Evolutionary conservation across 2,113 vertebrate genomes (phyloP).

Genomic region (Tiliqua scincoides): DNA sequence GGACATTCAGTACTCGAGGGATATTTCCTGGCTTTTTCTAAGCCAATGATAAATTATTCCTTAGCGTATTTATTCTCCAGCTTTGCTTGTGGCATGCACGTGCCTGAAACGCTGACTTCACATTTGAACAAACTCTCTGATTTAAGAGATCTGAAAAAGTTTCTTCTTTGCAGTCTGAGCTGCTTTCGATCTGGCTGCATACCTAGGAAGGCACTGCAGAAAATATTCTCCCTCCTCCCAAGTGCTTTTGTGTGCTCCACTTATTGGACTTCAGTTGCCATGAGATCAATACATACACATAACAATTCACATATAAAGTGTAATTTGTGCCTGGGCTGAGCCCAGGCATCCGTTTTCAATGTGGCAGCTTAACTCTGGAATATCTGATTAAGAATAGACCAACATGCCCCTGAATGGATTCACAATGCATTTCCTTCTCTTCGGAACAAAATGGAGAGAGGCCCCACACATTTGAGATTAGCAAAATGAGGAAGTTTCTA

Average conservation of each 20-base stretch:
- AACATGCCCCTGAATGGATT: too few species aligned
- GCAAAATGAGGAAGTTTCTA: neutral
- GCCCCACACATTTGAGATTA: neutral
- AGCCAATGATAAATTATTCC: neutral
- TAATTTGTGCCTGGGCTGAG: neutral
- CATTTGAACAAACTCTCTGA: neutral
- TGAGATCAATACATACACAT: neutral
- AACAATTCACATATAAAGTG: neutral
- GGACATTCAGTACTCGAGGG: slow-evolving; percentile 19
- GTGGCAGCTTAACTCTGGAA: neutral
- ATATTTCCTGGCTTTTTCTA: too few species aligned
- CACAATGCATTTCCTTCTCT: neutral
- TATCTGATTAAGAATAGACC: too few species aligned
- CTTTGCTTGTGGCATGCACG: slow-evolving; percentile 21
- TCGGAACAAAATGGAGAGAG: neutral
- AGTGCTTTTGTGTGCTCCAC: too few species aligned
- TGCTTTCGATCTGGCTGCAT: slow-evolving; percentile 34
- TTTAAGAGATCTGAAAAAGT: neutral
- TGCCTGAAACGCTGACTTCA: neutral
- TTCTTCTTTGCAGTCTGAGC: neutral
- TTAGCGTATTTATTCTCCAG: accelerated
- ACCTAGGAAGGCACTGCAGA: neutral
- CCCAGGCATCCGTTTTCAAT: neutral
- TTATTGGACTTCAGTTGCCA: slow-evolving; percentile 12
- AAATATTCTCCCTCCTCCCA: neutral